Conservation (phyloP, 2,113 vertebrate species). For the Psilopsiagon aurifrons region DNA sequence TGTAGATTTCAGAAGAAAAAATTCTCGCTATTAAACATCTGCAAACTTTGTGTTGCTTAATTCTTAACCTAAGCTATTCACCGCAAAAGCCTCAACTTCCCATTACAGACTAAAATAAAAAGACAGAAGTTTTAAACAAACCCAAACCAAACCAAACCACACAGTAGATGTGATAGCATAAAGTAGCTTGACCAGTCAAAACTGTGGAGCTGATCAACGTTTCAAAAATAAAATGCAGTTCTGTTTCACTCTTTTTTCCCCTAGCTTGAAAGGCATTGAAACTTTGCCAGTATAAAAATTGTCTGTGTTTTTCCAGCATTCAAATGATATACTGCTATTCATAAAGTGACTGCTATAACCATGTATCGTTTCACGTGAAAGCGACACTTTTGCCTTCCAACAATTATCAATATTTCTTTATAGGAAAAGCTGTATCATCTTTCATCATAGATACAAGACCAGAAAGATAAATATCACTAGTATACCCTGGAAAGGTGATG, state of each 20-base stretch:
- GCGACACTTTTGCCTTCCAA: not conserved
- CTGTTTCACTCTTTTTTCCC: not conserved
- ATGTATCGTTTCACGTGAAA: not conserved
- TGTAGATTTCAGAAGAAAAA: not conserved
- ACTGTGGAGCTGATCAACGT: not conserved
- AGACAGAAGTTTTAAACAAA: not conserved
- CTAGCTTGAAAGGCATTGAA: not conserved
- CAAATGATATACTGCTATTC: not conserved
- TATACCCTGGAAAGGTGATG: not conserved
- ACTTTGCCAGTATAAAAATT: not conserved
- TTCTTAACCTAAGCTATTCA: not conserved
- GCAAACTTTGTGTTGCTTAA: not conserved
- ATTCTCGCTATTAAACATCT: not conserved
- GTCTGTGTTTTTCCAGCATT: not conserved
- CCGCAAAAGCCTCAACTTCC: not conserved
- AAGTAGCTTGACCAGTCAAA: not conserved
- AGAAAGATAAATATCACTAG: not conserved
- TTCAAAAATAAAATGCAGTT: not conserved
- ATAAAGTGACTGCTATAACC: not conserved
- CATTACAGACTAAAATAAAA: not conserved
- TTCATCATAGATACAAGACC: not conserved
- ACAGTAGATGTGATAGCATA: not conserved
- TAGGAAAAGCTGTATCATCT: not conserved
- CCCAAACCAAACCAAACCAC: not conserved
- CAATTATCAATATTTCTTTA: not conserved